phyloP scores from a whole-genome alignment of 2,888 invertebrate genomes.

The Noctua janthe region DNA sequence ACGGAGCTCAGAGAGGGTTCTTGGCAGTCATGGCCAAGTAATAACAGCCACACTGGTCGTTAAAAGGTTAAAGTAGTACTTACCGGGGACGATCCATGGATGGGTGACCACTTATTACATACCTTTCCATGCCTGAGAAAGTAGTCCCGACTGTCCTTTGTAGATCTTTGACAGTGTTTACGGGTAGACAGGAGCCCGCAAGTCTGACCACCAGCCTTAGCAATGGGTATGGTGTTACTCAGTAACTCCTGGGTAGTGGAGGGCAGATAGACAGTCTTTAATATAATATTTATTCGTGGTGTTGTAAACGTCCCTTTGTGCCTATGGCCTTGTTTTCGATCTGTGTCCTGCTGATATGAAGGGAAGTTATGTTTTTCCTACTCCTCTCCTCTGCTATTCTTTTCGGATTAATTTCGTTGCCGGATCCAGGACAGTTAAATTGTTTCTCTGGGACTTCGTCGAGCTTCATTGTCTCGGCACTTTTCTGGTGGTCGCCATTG shows the following conservation, averaged over 20 bases:
- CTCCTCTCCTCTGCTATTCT: too few relatives aligned
- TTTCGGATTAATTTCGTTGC: too few relatives aligned
- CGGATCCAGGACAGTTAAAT: too few relatives aligned
- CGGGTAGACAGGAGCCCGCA: background rate
- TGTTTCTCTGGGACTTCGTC: too few relatives aligned
- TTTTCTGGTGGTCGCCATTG: too few relatives aligned
- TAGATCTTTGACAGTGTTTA: too few relatives aligned
- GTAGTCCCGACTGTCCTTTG: background rate
- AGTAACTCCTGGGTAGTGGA: background rate
- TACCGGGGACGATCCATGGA: background rate
- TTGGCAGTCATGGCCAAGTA: background rate
- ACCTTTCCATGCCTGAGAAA: background rate
- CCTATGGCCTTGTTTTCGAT: background rate
- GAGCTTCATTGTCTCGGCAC: too few relatives aligned
- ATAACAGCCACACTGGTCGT: background rate
- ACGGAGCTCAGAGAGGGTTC: background rate
- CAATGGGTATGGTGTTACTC: background rate
- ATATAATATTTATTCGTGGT: too few relatives aligned
- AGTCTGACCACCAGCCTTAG: background rate
- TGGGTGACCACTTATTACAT: background rate
- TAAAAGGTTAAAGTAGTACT: background rate
- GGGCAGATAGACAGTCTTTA: background rate
- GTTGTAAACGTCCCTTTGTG: too few relatives aligned
- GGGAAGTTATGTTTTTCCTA: background rate
- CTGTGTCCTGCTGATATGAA: background rate